phyloP scores from a whole-genome alignment of 2,888 invertebrate species.

The Hedya salicella region DNA sequence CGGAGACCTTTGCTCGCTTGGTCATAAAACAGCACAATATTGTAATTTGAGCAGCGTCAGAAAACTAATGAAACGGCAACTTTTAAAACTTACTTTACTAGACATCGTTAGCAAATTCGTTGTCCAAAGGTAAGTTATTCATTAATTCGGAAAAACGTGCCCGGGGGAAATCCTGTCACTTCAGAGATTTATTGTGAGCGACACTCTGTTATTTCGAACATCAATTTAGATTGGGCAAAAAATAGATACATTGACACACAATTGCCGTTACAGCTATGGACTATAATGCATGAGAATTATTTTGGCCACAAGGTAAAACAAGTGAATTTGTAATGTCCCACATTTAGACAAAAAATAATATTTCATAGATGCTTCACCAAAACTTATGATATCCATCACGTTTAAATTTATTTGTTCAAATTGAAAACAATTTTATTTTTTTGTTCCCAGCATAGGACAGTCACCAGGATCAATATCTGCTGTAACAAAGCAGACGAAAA shows the following conservation, averaged over 20 bases:
- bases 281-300: neutral
- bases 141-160: slow-evolving; percentile 37
- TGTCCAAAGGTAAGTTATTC: slow-evolving; percentile 34
- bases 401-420: too few species aligned
- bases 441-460: too few species aligned
- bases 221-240: slow-evolving; percentile 27
- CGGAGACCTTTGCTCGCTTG: too few species aligned
- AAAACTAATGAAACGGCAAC: slow-evolving; percentile 18
- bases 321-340: too few species aligned
- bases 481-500: too few species aligned
- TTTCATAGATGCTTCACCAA: too few species aligned
- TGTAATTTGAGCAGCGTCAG: neutral
- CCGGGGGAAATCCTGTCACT: slow-evolving; percentile 18
- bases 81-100: slow-evolving; percentile 4
- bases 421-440: too few species aligned
- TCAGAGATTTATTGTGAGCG: slow-evolving; percentile 31
- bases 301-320: too few species aligned
- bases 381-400: too few species aligned
- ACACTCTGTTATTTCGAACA: slow-evolving; percentile 18
- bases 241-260: neutral
- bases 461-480: too few species aligned
- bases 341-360: too few species aligned
- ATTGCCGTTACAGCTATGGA: neutral
- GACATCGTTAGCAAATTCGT: slow-evolving; percentile 19
- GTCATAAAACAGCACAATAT: neutral